These are phyloP conservation scores for Proales similis DNA, from an alignment of 1,140 invertebrate species.

Conservation along the genomic window DNA sequence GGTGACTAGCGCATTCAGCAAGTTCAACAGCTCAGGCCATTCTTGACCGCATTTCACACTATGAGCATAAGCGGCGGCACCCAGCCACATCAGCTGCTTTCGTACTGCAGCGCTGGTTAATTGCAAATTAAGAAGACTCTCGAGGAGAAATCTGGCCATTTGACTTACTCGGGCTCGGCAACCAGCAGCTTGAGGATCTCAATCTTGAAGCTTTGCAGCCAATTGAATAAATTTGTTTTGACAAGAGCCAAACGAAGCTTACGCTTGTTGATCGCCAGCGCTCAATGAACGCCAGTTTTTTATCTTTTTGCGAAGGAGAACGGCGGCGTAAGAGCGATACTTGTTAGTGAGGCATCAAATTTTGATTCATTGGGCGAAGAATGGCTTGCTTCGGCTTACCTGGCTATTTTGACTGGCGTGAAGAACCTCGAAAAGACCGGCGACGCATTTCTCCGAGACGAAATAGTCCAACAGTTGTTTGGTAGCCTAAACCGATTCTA, in stretches of 20 bases:
- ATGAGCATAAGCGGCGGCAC: constrained; percentile 4
- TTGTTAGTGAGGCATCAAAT: too few relatives aligned
- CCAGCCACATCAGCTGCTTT: constrained; percentile 23
- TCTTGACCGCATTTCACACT: constrained; percentile 9
- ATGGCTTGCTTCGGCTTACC: background rate
- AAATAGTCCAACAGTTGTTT: constrained; percentile 35
- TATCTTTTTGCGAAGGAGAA: constrained; percentile 29
- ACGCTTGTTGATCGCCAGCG: constrained; percentile 14
- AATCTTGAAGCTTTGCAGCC: background rate
- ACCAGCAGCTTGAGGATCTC: constrained; percentile 5
- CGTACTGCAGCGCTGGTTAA: constrained; percentile 10
- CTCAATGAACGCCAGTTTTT: constrained; percentile 27
- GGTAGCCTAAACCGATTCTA: constrained; percentile 2
- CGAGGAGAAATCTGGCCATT: background rate
- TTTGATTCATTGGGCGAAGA: background rate
- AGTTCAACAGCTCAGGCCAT: constrained; percentile 23
- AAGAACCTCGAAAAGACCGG: constrained; percentile 28
- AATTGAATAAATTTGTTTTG: background rate
- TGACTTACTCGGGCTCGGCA: constrained; percentile 16
- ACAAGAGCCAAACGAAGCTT: background rate
- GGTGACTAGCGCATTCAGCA: constrained; percentile 4
- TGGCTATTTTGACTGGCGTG: constrained; percentile 17
- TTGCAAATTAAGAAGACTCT: background rate
- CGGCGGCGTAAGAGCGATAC: constrained; percentile 15
- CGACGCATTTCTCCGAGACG: constrained; percentile 33